These are phyloP conservation scores for Aphelinus certus DNA, from an alignment of 1,140 invertebrate species.

Conservation along the genomic window DNA sequence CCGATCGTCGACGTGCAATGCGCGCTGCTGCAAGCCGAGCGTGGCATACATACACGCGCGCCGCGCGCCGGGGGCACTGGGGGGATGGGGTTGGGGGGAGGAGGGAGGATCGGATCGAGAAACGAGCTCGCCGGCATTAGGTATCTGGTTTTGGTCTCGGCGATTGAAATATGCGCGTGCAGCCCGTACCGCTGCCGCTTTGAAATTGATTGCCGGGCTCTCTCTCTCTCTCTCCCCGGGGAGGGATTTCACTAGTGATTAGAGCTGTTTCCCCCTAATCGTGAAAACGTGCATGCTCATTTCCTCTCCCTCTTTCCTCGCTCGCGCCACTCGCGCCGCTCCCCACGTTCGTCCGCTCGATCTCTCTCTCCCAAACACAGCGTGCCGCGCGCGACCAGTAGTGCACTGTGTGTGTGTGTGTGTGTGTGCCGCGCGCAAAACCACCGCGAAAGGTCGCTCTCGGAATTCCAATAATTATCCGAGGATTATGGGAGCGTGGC, in stretches of 20 bases:
- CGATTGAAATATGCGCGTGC: constrained; percentile 30
- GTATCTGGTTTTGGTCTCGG: constrained; percentile 25
- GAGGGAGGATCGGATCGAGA: background rate
- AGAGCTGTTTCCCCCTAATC: constrained; percentile 34
- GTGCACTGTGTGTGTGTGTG: no score
- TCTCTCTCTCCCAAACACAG: no score
- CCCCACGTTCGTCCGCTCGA: background rate
- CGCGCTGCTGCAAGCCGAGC: background rate
- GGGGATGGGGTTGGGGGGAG: no score
- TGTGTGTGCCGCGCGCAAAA: no score
- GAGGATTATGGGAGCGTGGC: no score
- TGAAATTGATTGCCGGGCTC: constrained; percentile 31
- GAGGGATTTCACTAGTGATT: constrained; percentile 33
- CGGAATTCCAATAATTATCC: no score
- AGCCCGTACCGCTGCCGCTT: constrained; percentile 1
- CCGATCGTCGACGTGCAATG: background rate
- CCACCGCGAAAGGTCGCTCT: no score
- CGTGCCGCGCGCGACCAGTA: no score
- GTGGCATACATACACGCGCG: background rate
- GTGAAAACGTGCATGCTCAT: constrained; percentile 18
- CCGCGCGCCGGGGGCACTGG: background rate
- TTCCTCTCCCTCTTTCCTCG: constrained; percentile 1
- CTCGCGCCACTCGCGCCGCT: background rate
- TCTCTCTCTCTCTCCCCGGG: background rate
- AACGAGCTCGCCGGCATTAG: constrained; percentile 8